Base-by-base conservation (phyloP, 2,888 invertebrate genomes). In the Amorpha juglandis region DNA sequence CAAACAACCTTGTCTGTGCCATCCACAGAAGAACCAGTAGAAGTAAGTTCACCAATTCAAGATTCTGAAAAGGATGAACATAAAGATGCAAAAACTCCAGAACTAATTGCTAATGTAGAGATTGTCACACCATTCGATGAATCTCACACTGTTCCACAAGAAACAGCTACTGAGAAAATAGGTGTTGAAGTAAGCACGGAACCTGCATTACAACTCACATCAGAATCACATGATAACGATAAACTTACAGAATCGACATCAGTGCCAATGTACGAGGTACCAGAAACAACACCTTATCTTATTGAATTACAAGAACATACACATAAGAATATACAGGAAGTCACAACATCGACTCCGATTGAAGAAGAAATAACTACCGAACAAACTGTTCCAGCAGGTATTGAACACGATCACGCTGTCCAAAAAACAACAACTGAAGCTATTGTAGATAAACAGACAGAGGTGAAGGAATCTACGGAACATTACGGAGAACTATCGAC, bases 281-380 rank as follows among this genome's bases (percentile, higher is more conserved):
- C 65, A 50, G 71, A 71, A 67, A 65, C 51, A 12, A 66, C 67
- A 3, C 84, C 87, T 64, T 86, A 84, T 69, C 74, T 85, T 51
- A 81, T 89, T 63, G 88, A 89, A 76, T 76, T 90, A 66, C 81
- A 89, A 74, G 86, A 88, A 74, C 89, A 90, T 67, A 84, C 86
- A 7, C 88, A 87, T 70, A 81, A 81, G 69, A 69, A 72, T 9
- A 64, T 72, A 33, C 79, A 82, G 66, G 81, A 80, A 14, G 67
- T 64, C 33, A 72, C 84, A 48, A 75, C 80, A 27, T 63, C 55
- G 7, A 76, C 65, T 45, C 67, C 53, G 76, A 79, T 42, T 6
- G 71, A 73, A 63, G 70, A 72, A 58, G 62, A 63, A 48, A 71
- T 73, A 33, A 77, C 74, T 21, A 64, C 66, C 35, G 35, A 42